Base-by-base conservation (phyloP, 2,113 vertebrate genomes). In the Labeo rohita region DNA sequence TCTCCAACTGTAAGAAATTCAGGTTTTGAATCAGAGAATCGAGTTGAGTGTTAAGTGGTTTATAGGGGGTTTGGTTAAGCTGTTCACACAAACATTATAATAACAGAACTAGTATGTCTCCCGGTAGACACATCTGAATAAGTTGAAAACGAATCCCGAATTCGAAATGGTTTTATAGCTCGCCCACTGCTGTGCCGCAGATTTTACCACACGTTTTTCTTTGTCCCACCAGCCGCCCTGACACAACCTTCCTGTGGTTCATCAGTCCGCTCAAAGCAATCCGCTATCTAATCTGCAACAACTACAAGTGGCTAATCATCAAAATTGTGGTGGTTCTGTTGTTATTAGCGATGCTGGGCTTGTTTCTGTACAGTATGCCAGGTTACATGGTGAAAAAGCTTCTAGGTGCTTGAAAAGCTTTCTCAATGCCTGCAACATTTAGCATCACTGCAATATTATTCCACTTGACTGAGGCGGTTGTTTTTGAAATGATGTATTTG, bases 331-430 rank as follows among this genome's bases (percentile, higher is more conserved):
- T 97, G 89, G 96, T 93, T 1, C 92, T 99, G 49, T 88, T 99
- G 87, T 91, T 96, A 4, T 90, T 98, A 88, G 93, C 96, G 87
- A 96, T 99, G 94, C 66, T 98, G 3, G 97, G 87, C 21, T 95
- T 98, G 72, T 99, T 98, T 93, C 92, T 99, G 61, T 98, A 98
- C 94, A 98, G 96, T 95, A 97, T 98, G 93, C 97, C 97, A 0
- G 97, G 97, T 50, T 99, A 99, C 93, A 98, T 97, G 97, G 97
- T 98, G 92, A 98, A 99, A 95, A 98, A 98, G 86, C 95, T 99
- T 43, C 91, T 97, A 8, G 96, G 96, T 5, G 96, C 96, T 61
- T 87, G 77, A 87, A 36, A 80, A 59, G 76, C 66, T 45, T 50
- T 54, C 16, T 9, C 39, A 8, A 10, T 4, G 7, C 34, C 39